phyloP scores from a whole-genome alignment of 37 sponge, comb jelly and placozoan genomes.

The Spongilla lacustris region DNA sequence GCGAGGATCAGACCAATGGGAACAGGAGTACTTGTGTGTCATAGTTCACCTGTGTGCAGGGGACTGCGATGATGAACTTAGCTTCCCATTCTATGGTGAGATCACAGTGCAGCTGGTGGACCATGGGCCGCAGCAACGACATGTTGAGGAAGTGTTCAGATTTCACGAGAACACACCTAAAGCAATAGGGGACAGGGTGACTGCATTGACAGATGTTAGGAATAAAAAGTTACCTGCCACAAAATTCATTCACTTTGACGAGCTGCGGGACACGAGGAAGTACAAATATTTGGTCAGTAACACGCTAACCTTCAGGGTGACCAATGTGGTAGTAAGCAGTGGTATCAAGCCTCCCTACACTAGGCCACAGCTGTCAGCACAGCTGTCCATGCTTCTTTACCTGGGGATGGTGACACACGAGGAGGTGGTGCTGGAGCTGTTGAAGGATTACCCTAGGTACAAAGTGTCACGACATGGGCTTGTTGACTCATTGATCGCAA shows the following conservation, averaged over 20 bases:
- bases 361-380: neutral
- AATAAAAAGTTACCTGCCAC: neutral
- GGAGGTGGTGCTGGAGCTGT: neutral
- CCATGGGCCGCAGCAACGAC: neutral
- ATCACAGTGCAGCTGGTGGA: conserved; percentile 3
- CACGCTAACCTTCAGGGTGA: neutral
- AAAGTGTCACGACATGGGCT: neutral
- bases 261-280: neutral
- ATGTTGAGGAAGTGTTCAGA: neutral
- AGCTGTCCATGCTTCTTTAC: neutral
- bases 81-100: neutral
- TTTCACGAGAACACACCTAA: neutral
- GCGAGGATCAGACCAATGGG: neutral
- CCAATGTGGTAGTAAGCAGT: neutral
- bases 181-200: neutral
- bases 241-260: neutral
- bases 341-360: neutral
- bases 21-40: neutral
- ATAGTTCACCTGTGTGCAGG: neutral
- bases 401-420: neutral
- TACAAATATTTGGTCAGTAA: neutral
- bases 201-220: neutral
- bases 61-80: neutral
- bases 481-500: neutral
- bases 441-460: neutral